phyloP scores from a whole-genome alignment of 2,797 vertebrate genomes.

The Syndactyla subalaris region DNA sequence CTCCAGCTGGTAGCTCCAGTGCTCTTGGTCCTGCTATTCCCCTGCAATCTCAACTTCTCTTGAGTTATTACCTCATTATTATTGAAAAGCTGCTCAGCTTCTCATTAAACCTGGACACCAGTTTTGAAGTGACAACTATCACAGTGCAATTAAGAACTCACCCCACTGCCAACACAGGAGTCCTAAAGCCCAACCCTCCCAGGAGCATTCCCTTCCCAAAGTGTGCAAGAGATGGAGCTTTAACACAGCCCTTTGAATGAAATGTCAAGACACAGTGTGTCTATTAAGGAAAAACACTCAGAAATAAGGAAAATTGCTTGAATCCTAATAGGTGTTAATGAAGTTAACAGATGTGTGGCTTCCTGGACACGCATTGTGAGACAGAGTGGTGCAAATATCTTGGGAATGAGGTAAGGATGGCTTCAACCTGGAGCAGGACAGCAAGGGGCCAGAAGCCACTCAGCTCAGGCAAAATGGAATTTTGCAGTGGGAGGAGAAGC shows the following conservation, averaged over 20 bases:
- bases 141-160: neutral
- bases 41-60: neutral
- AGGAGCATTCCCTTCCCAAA: neutral
- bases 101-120: neutral
- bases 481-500: neutral
- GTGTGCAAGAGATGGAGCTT: neutral
- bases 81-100: neutral
- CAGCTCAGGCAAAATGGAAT: neutral
- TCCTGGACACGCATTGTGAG: accelerated
- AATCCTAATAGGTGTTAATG: neutral
- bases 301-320: neutral
- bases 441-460: neutral
- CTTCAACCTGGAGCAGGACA: neutral
- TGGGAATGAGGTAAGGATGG: neutral
- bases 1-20: neutral
- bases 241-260: neutral
- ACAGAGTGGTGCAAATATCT: neutral
- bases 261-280: neutral
- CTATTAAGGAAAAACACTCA: neutral
- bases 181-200: neutral
- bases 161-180: neutral
- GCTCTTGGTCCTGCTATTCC: neutral
- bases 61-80: neutral
- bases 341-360: neutral
- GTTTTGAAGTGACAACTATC: neutral